A percentile compares a stretch with the other conserved stretches of the same genome.
phyloP scores from a whole-genome alignment of 2,113 vertebrate genomes.

The Marcusenius ussheri region DNA sequence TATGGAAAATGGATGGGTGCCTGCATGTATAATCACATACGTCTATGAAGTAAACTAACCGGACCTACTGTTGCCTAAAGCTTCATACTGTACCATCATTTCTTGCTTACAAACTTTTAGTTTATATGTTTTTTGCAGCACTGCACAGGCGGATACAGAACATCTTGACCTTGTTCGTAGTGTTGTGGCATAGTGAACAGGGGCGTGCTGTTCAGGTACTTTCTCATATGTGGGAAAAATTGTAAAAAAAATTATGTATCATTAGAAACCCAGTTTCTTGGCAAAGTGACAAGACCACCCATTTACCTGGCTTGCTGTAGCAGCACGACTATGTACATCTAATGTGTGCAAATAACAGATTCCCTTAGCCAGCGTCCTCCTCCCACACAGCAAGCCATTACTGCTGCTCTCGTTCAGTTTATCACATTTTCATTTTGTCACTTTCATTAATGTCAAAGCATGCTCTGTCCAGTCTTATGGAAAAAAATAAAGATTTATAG shows the following conservation, averaged over 20 bases:
- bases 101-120: background rate
- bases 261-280: background rate
- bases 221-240: background rate
- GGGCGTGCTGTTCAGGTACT: background rate
- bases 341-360: background rate
- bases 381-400: background rate
- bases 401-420: background rate
- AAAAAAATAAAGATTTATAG: background rate
- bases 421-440: slow-evolving; percentile 7
- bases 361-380: background rate
- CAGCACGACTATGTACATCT: background rate
- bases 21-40: background rate
- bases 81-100: background rate
- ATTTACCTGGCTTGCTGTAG: background rate
- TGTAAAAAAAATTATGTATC: background rate
- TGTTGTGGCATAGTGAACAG: background rate
- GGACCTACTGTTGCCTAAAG: background rate
- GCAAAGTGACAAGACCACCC: background rate
- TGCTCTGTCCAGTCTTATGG: background rate
- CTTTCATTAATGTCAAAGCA: slow-evolving; percentile 8
- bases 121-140: background rate
- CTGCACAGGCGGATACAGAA: background rate
- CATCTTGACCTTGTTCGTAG: background rate
- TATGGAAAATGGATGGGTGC: background rate
- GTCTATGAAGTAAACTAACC: background rate